Evolutionary conservation across 2,797 vertebrate genomes (phyloP), one percentile per base, ranked within the genome.

Genomic region (Phrynocephalus forsythii): DNA sequence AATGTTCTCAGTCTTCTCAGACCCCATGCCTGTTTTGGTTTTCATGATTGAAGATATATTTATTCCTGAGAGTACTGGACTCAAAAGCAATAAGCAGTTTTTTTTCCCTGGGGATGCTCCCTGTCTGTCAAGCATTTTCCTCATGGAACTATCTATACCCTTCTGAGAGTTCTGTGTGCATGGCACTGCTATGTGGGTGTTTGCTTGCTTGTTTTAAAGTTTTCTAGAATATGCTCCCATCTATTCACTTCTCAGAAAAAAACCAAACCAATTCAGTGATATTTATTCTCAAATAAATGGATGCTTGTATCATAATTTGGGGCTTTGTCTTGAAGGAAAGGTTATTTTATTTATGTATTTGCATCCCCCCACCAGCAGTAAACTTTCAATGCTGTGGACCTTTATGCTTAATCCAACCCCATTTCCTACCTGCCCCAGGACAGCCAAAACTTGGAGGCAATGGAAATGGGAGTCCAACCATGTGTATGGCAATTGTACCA

Each of bases 241-340:
- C 85, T 73, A 56, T 90, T 92, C 66, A 85, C 82, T 94, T 87
- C 83, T 87, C 86, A 91, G 81, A 1, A 3, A 88, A 84, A 38
- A 38, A 38, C 38, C 38, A 44, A 44, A 90, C 84, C 84, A 89
- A 33, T 15, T 15, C 75, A 76, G 79, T 22, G 90, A 78, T 73
- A 90, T 44, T 83, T 82, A 86, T 92, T 82, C 85, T 66, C 75
- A 92, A 86, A 6, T 80, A 84, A 50, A 87, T 69, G 82, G 89
- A 50, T n/a, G 7, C n/a, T 85, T 89, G 28, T 77, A 22, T 2
- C 50, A 44, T 52, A 82, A 30, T 50, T 33, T 24, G 87, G 79
- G 4, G 38, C 38, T 1, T 63, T 75, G 11, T 75, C 7, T 33
- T 68, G 15, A 20, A 77, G 33, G 87, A 44, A 24, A 1, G 81